Base-by-base conservation (phyloP, 2,113 vertebrate genomes). In the Caranx melampygus region DNA sequence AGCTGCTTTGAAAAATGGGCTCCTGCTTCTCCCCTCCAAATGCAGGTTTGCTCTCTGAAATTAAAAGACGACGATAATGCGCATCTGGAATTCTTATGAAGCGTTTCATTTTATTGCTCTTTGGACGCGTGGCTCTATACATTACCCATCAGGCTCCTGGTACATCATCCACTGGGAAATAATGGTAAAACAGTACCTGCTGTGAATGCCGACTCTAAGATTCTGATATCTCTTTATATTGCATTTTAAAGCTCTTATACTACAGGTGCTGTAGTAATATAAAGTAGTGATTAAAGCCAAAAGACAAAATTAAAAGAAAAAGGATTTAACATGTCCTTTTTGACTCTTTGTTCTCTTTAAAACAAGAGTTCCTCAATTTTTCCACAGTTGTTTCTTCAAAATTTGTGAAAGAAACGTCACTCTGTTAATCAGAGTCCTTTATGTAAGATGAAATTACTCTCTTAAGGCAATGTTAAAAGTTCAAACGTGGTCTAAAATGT, bases 51-150 rank as follows among this genome's bases (percentile, higher is more conserved):
- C 64, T 16, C 72, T 70, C 61, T 88, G 61, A 88, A 92, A 94
- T 92, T 86, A 93, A 93, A 89, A 90, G 87, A 88, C 33, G 64
- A 72, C 75, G 82, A 93, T 91, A 88, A 89, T 90, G 81, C 78
- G 78, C 86, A 82, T 90, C 79, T 66, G 67, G 45, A 65, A 70
- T 84, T 70, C 73, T 77, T 73, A 68, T 64, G 77, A 82, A 88
- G 77, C 73, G 71, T 90, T 93, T 93, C 44, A 61, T 92, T 93
- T 92, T 87, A 91, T 91, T 84, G 84, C 86, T 75, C 73, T 90
- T 91, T 81, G 77, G 80, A 88, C 64, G 69, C 88, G 68, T 71
- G 83, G 81, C 86, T 89, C 84, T 78, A 81, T 91, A 89, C 86
- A 92, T 92, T 78, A 93, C 65, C 72, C 70, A 20, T 75, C 79